Evolutionary conservation across 2,888 invertebrate genomes (phyloP), one percentile per base, ranked within the genome.

Genomic region (Yponomeuta plumbellus): DNA sequence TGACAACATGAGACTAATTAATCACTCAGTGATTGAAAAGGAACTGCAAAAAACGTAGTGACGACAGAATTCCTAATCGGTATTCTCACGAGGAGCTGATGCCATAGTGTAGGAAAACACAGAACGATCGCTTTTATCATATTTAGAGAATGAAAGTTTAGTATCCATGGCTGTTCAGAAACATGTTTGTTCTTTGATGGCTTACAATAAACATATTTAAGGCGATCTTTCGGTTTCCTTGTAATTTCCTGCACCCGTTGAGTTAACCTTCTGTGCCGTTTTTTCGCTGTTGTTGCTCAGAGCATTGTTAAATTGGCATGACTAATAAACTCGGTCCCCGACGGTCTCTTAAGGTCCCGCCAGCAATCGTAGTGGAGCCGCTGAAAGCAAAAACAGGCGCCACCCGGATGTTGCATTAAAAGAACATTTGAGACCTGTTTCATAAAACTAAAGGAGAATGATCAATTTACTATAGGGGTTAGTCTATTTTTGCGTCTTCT

Each of bases 261-360:
- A 52, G 13, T 17, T 13, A 52, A 52, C 4, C 17, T 17, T 52
- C 44, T 52, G 44, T 52, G 44, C 17, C 44, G 4, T 52, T 5
- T 52, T 13, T 52, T 52, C 17, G 44, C 44, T 52, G 44, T 13
- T 52, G 44, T 4, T 52, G 44, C 57, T 59, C 22, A 3, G 34
- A 34, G 34, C 39, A 61, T 34, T 61, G 63, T 39, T 66, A 66
- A 62, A 52, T 58, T 66, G 58, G 63, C 21, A 62, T 69, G 62
- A 66, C 59, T 70, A 65, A 70, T 70, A 58, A 62, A 66, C 65
- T 66, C 64, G 58, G 61, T 56, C 57, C 57, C 58, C 64, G 56
- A 5, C 17, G 58, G 4, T 13, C 40, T 63, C 13, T 62, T 39
- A 59, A 59, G 58, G 62, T n/a, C 0, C 26, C 17, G 44, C 13